A percentile compares a stretch with the other conserved stretches of the same genome.
phyloP scores from a whole-genome alignment of 2,888 invertebrate species.

The Hyposoter didymator region DNA sequence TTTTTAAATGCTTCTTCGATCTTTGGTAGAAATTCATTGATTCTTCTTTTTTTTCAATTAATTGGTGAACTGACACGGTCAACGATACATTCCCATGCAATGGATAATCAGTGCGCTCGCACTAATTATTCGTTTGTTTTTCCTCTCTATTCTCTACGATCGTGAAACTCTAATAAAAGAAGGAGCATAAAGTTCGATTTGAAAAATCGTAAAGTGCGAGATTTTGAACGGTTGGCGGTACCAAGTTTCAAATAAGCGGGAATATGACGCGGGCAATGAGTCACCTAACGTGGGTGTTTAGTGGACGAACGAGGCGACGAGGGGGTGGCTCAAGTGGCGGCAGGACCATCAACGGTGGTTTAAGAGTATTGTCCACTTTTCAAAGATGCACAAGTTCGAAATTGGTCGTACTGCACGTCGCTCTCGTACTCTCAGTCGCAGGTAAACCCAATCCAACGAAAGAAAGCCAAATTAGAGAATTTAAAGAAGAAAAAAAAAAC shows the following conservation, averaged over 20 bases:
- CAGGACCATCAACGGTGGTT: constrained; percentile 60
- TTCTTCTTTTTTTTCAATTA: not conserved
- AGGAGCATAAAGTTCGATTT: constrained; percentile 5
- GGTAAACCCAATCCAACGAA: constrained; percentile 61
- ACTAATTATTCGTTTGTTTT: constrained; percentile 14
- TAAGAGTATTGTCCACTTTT: constrained; percentile 62
- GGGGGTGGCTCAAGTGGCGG: constrained; percentile 56
- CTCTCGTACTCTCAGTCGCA: constrained; percentile 66
- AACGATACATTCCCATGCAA: not conserved
- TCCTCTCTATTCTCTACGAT: not conserved
- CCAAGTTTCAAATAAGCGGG: constrained; percentile 31
- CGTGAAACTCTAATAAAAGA: constrained; percentile 17
- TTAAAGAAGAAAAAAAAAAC: constrained; percentile 16
- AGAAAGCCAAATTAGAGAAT: not conserved
- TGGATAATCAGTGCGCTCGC: not conserved
- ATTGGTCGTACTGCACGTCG: constrained; percentile 65
- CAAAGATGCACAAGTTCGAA: constrained; percentile 64
- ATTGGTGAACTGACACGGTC: constrained; percentile 13
- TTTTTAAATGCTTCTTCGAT: not conserved
- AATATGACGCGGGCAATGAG: constrained; percentile 58
- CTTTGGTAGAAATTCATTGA: not conserved
- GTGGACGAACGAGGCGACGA: constrained; percentile 63
- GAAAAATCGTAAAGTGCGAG: constrained; percentile 25
- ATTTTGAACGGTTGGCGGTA: constrained; percentile 19
- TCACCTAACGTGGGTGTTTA: constrained; percentile 66